Conservation (phyloP, 2,797 vertebrate genomes). For the Takifugu ocellatus region DNA sequence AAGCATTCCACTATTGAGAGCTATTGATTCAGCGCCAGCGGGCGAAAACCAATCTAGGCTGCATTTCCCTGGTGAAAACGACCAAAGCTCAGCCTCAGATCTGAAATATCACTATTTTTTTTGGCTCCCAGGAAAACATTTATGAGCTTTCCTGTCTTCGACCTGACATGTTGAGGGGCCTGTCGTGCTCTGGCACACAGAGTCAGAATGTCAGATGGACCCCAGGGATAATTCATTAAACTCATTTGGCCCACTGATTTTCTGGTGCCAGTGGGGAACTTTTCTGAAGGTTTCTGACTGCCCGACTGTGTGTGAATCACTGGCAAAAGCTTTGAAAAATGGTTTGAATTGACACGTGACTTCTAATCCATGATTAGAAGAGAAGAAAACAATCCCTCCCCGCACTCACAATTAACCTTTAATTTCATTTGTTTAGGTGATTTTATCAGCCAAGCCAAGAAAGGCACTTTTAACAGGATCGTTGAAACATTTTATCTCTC, state of each 20-base stretch:
- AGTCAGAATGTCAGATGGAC: slow-evolving; percentile 66
- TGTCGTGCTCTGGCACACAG: slow-evolving; percentile 41
- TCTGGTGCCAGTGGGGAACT: slow-evolving; percentile 64
- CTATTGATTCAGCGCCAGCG: slow-evolving; percentile 56
- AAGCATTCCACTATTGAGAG: slow-evolving; percentile 31
- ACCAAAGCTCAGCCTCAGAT: slow-evolving; percentile 53
- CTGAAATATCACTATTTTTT: slow-evolving; percentile 58
- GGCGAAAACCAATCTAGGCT: slow-evolving; percentile 41
- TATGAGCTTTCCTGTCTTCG: slow-evolving; percentile 49
- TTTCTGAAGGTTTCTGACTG: slow-evolving; percentile 58
- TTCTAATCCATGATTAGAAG: slow-evolving; percentile 43
- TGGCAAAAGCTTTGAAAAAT: slow-evolving; percentile 54
- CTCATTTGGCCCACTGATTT: slow-evolving; percentile 69
- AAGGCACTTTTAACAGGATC: too few relatives aligned
- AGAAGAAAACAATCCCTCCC: slow-evolving; percentile 40
- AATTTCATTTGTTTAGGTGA: too few relatives aligned
- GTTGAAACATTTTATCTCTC: background rate
- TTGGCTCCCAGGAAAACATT: slow-evolving; percentile 62
- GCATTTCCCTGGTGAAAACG: slow-evolving; percentile 46
- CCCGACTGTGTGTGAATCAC: slow-evolving; percentile 53
- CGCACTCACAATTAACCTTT: slow-evolving; percentile 5
- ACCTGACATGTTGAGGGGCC: slow-evolving; percentile 59
- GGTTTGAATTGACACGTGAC: slow-evolving; percentile 55
- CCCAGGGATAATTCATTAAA: slow-evolving; percentile 74
- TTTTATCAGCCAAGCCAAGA: too few relatives aligned